Conservation (phyloP, 1,140 invertebrate species). For the Idris sp. region DNA sequence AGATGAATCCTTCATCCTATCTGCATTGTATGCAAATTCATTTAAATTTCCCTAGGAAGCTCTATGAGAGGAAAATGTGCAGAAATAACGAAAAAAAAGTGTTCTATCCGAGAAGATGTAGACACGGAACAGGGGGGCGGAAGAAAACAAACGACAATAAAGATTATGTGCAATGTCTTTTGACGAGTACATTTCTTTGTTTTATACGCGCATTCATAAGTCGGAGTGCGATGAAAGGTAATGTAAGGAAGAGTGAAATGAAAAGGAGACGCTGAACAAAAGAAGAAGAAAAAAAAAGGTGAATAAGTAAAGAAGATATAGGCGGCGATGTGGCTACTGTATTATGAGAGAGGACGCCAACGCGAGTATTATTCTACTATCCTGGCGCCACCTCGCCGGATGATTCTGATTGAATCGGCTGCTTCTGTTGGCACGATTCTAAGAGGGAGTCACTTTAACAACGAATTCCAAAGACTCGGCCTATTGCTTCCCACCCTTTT, state of each 20-base stretch:
- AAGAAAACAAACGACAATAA: background rate
- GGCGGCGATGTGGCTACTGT: conserved; percentile 66
- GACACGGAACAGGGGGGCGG: background rate
- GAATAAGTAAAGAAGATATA: conserved; percentile 47
- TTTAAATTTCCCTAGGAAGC: conserved; percentile 31
- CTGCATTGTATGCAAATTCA: conserved; percentile 45
- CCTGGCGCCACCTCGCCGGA: conserved; percentile 70
- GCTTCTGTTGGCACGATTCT: conserved; percentile 62
- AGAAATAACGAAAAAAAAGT: conserved; percentile 16
- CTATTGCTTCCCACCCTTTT: conserved; percentile 58
- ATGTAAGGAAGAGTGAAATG: conserved; percentile 46
- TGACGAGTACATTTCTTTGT: conserved; percentile 46
- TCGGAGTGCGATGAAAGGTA: conserved; percentile 46
- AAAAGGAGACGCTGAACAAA: conserved; percentile 33
- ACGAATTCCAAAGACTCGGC: conserved; percentile 66
- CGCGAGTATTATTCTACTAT: conserved; percentile 64
- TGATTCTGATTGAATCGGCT: conserved; percentile 71
- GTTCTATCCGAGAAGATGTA: conserved; percentile 9
- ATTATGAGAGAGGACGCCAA: conserved; percentile 67
- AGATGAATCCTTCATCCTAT: conserved; percentile 20
- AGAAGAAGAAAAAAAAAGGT: conserved; percentile 32
- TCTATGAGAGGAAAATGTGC: no score
- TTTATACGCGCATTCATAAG: conserved; percentile 26
- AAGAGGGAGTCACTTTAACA: conserved; percentile 58
- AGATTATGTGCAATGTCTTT: conserved; percentile 26